A percentile compares a stretch with the other conserved stretches of the same genome.
Evolutionary conservation across 2,888 invertebrate species (phyloP).

Genomic region (Asteroscopus sphinx): DNA sequence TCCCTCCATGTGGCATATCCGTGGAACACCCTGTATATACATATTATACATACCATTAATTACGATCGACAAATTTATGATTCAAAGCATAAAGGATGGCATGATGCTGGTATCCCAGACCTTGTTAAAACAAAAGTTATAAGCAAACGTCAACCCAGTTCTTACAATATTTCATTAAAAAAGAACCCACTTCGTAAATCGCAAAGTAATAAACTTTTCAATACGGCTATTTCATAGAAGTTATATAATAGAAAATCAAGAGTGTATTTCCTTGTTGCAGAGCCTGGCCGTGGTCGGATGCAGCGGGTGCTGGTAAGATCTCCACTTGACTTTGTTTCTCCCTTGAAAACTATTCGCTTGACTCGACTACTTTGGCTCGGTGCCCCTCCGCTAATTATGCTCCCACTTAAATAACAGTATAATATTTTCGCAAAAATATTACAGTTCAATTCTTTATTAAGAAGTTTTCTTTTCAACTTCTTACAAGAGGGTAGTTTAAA

Average conservation of each 20-base stretch:
- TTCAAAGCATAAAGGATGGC: too few relatives aligned
- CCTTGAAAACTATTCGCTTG: slow-evolving; percentile 60
- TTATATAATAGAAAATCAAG: slow-evolving; percentile 43
- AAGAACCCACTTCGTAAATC: slow-evolving; percentile 8
- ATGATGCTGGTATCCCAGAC: too few relatives aligned
- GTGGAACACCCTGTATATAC: too few relatives aligned
- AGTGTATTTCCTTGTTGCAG: slow-evolving; percentile 67
- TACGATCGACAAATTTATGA: too few relatives aligned
- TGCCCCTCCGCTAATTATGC: slow-evolving; percentile 72
- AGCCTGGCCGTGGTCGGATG: slow-evolving; percentile 60
- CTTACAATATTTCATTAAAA: slow-evolving; percentile 11
- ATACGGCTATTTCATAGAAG: slow-evolving; percentile 12
- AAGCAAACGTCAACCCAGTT: not conserved
- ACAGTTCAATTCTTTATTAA: slow-evolving; percentile 18
- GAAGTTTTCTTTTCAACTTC: slow-evolving; percentile 6
- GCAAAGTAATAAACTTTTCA: slow-evolving; percentile 23
- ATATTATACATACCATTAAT: too few relatives aligned
- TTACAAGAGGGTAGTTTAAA: too few relatives aligned
- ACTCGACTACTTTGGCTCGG: slow-evolving; percentile 67
- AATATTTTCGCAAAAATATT: slow-evolving; percentile 45
- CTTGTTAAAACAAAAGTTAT: slow-evolving; percentile 4
- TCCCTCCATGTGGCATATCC: too few relatives aligned
- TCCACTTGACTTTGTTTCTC: slow-evolving; percentile 67
- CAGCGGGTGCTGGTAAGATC: slow-evolving; percentile 67
- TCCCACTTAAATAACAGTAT: slow-evolving; percentile 50